phyloP scores from a whole-genome alignment of 2,888 invertebrate species.

The Hydropsyche betteni region DNA sequence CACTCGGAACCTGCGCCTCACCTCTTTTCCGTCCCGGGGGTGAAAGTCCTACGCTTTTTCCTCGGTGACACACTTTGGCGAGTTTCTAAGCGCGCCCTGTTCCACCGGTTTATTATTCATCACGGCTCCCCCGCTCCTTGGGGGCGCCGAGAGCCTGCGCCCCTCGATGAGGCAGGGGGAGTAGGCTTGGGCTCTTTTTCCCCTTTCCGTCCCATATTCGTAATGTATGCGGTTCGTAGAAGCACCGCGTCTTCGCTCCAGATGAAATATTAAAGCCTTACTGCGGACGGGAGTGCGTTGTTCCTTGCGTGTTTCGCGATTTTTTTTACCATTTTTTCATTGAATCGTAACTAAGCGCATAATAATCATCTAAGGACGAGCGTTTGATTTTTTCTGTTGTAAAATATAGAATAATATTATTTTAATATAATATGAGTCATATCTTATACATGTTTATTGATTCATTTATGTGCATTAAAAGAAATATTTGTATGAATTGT shows the following conservation, averaged over 20 bases:
- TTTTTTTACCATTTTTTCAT: too few relatives aligned
- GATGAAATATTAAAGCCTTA: constrained; percentile 23
- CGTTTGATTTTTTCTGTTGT: too few relatives aligned
- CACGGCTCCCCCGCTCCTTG: not conserved
- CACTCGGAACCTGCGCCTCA: too few relatives aligned
- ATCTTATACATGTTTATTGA: too few relatives aligned
- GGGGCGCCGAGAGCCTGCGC: not conserved
- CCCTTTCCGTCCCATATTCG: constrained; percentile 7
- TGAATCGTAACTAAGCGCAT: too few relatives aligned
- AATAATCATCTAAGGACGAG: too few relatives aligned
- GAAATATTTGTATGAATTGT: too few relatives aligned
- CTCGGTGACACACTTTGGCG: constrained; percentile 36
- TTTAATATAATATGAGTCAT: too few relatives aligned
- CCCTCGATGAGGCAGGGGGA: too few relatives aligned
- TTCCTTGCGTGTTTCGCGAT: not conserved
- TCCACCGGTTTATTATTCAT: constrained; percentile 34
- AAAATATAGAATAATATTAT: too few relatives aligned
- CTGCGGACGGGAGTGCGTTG: not conserved
- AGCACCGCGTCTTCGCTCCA: not conserved
- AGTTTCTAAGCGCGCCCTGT: constrained; percentile 30
- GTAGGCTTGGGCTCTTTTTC: not conserved
- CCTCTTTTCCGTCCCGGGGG: too few relatives aligned
- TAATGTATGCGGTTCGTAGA: constrained; percentile 7
- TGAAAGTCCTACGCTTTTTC: constrained; percentile 18
- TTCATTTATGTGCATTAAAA: too few relatives aligned